phyloP scores from a whole-genome alignment of 2,797 vertebrate genomes.

The Sebastes vulpes region DNA sequence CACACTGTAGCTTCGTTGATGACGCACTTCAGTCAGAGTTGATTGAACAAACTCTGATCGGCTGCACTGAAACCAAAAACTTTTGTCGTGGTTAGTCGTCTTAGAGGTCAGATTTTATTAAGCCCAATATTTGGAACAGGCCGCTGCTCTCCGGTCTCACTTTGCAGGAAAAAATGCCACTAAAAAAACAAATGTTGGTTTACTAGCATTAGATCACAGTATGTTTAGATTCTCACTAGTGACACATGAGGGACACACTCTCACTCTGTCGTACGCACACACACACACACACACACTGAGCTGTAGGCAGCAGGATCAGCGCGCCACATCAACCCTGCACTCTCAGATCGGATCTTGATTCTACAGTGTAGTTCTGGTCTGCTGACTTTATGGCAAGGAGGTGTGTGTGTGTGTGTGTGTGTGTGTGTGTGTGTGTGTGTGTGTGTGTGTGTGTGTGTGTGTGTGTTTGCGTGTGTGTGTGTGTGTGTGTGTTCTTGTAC shows the following conservation, averaged over 20 bases:
- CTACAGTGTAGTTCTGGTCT: conserved; percentile 49
- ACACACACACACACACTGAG: background rate
- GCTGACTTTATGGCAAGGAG: conserved; percentile 19
- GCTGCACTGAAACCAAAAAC: background rate
- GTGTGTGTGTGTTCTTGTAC: background rate
- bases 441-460: background rate
- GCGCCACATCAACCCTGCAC: background rate
- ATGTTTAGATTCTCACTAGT: background rate
- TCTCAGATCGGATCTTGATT: conserved; percentile 30
- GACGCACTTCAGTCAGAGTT: background rate
- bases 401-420: background rate
- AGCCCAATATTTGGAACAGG: background rate
- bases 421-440: background rate
- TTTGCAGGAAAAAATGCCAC: background rate
- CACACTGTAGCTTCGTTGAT: background rate
- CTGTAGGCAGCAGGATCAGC: conserved; percentile 7
- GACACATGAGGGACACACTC: background rate
- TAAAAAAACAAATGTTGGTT: conserved; percentile 2
- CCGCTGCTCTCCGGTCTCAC: background rate
- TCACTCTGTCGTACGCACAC: background rate
- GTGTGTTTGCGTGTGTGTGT: too few relatives aligned
- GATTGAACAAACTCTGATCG: background rate
- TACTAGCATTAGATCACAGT: background rate
- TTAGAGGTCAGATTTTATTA: background rate
- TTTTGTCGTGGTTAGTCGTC: background rate